Evolutionary conservation across 2,113 vertebrate species (phyloP).

Genomic region (Diphyllodes magnificus): DNA sequence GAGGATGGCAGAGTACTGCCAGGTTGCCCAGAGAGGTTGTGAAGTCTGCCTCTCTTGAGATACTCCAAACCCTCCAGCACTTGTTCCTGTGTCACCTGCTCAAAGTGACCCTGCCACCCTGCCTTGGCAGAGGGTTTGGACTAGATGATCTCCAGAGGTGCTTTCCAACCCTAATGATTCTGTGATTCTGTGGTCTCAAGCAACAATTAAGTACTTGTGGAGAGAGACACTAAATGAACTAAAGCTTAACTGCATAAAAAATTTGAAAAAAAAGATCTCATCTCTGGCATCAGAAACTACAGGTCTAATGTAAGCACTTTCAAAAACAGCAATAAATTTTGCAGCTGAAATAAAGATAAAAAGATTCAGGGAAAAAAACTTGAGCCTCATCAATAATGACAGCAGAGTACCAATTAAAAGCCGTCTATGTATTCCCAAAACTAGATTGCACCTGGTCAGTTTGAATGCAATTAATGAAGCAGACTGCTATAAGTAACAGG

Average conservation of each 20-base stretch:
- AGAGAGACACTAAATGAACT: background rate
- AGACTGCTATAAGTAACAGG: background rate
- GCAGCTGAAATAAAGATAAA: background rate
- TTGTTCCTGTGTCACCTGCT: no score
- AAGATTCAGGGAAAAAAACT: background rate
- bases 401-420: background rate
- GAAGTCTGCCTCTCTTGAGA: background rate
- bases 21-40: background rate
- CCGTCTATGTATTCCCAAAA: background rate
- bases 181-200: background rate
- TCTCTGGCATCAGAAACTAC: background rate
- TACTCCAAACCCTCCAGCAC: background rate
- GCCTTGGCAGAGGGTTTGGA: background rate
- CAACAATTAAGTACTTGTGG: background rate
- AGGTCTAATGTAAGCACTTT: background rate
- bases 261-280: background rate
- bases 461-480: background rate
- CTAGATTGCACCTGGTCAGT: background rate
- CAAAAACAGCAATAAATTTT: background rate
- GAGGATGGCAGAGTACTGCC: background rate
- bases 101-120: no score
- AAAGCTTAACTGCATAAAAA: background rate
- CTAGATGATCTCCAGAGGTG: background rate
- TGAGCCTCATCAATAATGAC: background rate
- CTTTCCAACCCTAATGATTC: background rate